Base-by-base conservation (phyloP, 2,888 invertebrate genomes). In the Agonopterix arenella region DNA sequence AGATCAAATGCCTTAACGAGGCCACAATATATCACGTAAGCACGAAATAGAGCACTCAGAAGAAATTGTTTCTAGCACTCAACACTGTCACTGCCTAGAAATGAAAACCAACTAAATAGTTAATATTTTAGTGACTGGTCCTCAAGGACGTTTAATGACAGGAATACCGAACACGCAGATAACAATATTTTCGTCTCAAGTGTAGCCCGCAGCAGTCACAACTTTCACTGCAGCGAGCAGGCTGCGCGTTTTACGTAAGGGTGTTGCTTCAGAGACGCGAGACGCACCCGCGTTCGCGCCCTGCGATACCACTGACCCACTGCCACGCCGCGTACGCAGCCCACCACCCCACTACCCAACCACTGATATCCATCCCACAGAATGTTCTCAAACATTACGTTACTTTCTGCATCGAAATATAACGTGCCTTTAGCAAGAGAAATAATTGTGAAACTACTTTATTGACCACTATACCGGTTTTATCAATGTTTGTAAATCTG, bases 271-370 rank as follows among this genome's bases (percentile, higher is more conserved):
- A 88, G 85, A 73, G 64, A 50, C 7, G 8, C 61, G 60, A 57
- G 61, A 54, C 61, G 57, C 66, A 64, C 66, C 67, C 61, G 70
- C 73, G 73, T 68, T 71, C 66, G 74, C 80, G 84, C 82, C 84
- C 85, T 80, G 80, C 76, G 80, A 80, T 77, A 81, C 84, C 79
- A 82, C 79, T 86, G 88, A 88, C 88, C 88, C 84, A 86, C 76
- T 86, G 86, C 77, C 85, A 77, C 74, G 70, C 73, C 66, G 72
- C 68, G 59, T 59, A 59, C 64, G 58, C 60, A 60, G 48, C 53
- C 41, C 36, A 41, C 47, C 42, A 41, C 47, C 47, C 47, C 47
- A 47, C 47, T 42, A 18, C 37, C 47, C 11, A 45, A 28, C 45
- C 45, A 40, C 40, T n/a, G 47, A 36, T 42, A 49, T 52, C 43